Evolutionary conservation across 2,113 vertebrate genomes (phyloP), one percentile per base, ranked within the genome.

Genomic region (Sapajus apella): DNA sequence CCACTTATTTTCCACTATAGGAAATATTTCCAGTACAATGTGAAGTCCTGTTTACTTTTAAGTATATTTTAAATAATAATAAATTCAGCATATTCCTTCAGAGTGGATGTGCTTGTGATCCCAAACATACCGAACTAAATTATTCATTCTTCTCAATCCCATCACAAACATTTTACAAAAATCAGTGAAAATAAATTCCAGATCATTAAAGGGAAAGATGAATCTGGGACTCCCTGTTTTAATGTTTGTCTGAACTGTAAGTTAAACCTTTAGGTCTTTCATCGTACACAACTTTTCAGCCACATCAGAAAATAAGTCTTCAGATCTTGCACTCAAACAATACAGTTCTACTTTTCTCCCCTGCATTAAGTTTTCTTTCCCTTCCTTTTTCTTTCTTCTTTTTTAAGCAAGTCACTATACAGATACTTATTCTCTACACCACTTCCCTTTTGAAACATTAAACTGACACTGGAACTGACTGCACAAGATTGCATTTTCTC

Each of bases 401-500:
- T 73, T 23, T 92, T 91, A 7, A 12, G 98, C 97, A 82, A 98
- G 98, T 98, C 98, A 94, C 98, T 92, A 95, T 97, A 98, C 93
- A 99, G 99, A 99, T 99, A 99, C 98, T 99, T 99, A 99, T 99
- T 99, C 99, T 99, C 99, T 99, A 99, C 99, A 98, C 98, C 99
- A 98, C 98, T 99, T 99, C 98, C 98, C 98, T 99, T 98, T 98
- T 99, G 99, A 99, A 99, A 99, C 99, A 99, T 98, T 98, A 99
- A 99, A 98, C 98, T 98, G 98, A 99, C 99, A 99, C 99, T 99
- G 98, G 98, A 99, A 99, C 98, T 99, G 99, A 99, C 98, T 99
- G 98, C 98, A 99, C 98, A 98, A 99, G 99, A 99, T 99, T 99
- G 98, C 98, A 99, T 99, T 99, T 99, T 99, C 99, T 99, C 99